These are phyloP conservation scores for Phycodurus eques DNA, from an alignment of 2,113 vertebrate species.

Conservation along the genomic window DNA sequence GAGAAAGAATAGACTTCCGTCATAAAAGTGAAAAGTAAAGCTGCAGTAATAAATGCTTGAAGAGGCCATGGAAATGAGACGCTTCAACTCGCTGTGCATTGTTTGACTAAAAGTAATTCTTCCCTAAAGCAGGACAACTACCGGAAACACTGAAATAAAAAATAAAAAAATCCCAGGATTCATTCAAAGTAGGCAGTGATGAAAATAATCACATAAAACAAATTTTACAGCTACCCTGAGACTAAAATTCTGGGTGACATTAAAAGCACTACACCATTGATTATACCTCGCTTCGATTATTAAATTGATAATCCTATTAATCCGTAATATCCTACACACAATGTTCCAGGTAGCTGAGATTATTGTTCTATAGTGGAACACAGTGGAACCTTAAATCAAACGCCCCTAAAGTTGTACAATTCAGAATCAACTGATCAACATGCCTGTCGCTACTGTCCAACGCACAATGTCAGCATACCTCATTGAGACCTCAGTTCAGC, in stretches of 20 bases:
- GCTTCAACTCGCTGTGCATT: constrained; percentile 15
- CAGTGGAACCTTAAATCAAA: too few species aligned
- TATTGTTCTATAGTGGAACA: too few species aligned
- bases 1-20: constrained; percentile 27
- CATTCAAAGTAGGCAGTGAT: constrained; percentile 21
- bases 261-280: too few species aligned
- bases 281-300: too few species aligned
- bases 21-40: constrained; percentile 37
- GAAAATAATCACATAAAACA: constrained; percentile 8
- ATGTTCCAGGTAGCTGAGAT: too few species aligned
- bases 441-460: too few species aligned
- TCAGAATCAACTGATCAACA: too few species aligned
- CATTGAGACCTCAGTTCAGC: neutral
- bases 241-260: neutral
- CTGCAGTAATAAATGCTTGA: constrained; percentile 29
- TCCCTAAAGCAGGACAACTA: constrained; percentile 21
- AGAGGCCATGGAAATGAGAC: constrained; percentile 33
- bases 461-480: too few species aligned
- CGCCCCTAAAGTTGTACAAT: too few species aligned
- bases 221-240: constrained; percentile 6
- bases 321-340: too few species aligned
- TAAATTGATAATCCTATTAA: too few species aligned
- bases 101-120: constrained; percentile 23
- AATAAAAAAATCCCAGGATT: constrained; percentile 19
- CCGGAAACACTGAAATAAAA: constrained; percentile 12